These are phyloP conservation scores for Limonius californicus DNA, from an alignment of 1,140 invertebrate genomes.

Conservation along the genomic window DNA sequence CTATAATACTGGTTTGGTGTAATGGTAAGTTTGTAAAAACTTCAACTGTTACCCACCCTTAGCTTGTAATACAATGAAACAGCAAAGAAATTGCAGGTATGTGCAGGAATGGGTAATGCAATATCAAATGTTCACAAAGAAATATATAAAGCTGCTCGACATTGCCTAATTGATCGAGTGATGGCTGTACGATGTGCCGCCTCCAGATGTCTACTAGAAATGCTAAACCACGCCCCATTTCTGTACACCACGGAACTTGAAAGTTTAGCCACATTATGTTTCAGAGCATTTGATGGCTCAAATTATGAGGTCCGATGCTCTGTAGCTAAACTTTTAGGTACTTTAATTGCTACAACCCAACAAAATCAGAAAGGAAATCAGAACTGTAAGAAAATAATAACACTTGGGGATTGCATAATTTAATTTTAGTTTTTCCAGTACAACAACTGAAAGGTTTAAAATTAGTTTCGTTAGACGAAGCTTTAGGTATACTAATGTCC, in stretches of 20 bases:
- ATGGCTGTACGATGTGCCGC: constrained; percentile 88
- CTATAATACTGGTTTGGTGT: too few relatives aligned
- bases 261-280: constrained; percentile 82
- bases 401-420: background rate
- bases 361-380: constrained; percentile 52
- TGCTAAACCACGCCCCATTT: constrained; percentile 85
- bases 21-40: too few relatives aligned
- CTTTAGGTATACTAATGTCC: constrained; percentile 86
- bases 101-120: constrained; percentile 82
- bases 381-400: constrained; percentile 41
- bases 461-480: constrained; percentile 84
- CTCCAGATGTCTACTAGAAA: constrained; percentile 83
- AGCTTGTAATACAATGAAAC: too few relatives aligned
- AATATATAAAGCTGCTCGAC: constrained; percentile 83
- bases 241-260: constrained; percentile 88
- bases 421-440: constrained; percentile 42
- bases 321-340: constrained; percentile 87
- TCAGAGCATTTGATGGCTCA: constrained; percentile 88
- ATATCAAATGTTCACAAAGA: constrained; percentile 86
- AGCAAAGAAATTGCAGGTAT: constrained; percentile 53
- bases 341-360: constrained; percentile 81
- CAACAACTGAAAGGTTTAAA: constrained; percentile 51
- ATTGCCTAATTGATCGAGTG: constrained; percentile 82
- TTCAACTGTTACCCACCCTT: too few relatives aligned
- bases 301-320: constrained; percentile 93